Evolutionary conservation across 2,113 vertebrate genomes (phyloP).

Genomic region (Cacatua alba): DNA sequence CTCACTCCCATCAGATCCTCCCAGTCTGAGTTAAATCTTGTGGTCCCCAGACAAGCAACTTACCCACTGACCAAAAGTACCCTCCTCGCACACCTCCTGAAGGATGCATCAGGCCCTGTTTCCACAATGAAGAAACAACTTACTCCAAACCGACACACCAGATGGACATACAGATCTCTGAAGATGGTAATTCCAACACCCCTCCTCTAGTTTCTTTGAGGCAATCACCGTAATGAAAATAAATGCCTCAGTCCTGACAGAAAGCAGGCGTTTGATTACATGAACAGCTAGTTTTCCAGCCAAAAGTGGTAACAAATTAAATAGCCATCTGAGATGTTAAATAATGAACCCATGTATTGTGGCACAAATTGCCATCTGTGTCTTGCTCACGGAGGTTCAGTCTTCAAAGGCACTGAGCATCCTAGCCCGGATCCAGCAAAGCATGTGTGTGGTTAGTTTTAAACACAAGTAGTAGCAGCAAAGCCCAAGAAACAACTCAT

Average conservation of each 20-base stretch:
- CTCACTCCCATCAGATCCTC: background rate
- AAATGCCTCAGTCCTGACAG: slow-evolving; percentile 5
- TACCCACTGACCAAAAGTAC: background rate
- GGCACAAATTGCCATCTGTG: slow-evolving; percentile 5
- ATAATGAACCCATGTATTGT: slow-evolving; percentile 2
- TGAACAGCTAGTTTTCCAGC: slow-evolving; percentile 7
- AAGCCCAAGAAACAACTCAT: background rate
- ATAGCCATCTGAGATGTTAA: slow-evolving; percentile 46
- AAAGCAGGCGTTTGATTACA: slow-evolving; percentile 36
- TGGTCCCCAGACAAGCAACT: background rate
- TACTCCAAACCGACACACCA: background rate
- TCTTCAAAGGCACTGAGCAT: background rate
- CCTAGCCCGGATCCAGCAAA: background rate
- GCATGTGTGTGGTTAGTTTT: background rate
- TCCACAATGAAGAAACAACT: background rate
- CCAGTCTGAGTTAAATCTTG: background rate
- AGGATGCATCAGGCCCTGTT: background rate
- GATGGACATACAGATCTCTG: background rate
- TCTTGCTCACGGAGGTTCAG: background rate
- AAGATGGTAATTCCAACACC: background rate
- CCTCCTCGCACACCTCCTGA: background rate
- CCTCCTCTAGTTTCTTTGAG: background rate
- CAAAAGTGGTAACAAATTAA: slow-evolving; percentile 47
- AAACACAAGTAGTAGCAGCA: rapidly evolving
- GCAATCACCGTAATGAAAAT: slow-evolving; percentile 38